These are phyloP conservation scores for Muscicapa comitata DNA, from an alignment of 2,797 vertebrate genomes.

Conservation along the genomic window DNA sequence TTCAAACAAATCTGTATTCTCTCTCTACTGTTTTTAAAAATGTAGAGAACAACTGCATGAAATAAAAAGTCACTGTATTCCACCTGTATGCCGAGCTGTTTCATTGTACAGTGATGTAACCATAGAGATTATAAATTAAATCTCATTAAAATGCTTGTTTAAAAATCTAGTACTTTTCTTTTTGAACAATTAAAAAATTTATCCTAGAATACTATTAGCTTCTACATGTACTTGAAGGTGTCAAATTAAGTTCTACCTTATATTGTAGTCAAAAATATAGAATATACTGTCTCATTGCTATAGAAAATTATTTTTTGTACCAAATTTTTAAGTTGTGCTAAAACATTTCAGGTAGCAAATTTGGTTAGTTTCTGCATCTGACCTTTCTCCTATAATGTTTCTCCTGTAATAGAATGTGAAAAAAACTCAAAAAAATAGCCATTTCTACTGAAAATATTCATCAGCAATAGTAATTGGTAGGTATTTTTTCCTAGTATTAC, in stretches of 20 bases:
- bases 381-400: background rate
- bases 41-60: background rate
- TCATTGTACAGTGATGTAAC: background rate
- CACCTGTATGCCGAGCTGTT: background rate
- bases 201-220: background rate
- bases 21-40: background rate
- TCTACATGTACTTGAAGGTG: background rate
- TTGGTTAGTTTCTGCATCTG: background rate
- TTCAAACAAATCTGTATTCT: background rate
- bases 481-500: background rate
- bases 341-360: background rate
- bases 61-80: background rate
- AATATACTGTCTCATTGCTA: background rate
- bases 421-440: background rate
- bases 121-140: background rate
- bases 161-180: background rate
- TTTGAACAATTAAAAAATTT: constrained; percentile 1
- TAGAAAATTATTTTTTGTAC: background rate
- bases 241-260: constrained; percentile 9
- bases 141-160: background rate
- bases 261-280: background rate
- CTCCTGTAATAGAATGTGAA: background rate
- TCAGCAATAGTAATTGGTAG: background rate
- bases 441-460: background rate
- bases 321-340: background rate